Evolutionary conservation across 2,113 vertebrate species (phyloP).

Genomic region (Azemiops feae): DNA sequence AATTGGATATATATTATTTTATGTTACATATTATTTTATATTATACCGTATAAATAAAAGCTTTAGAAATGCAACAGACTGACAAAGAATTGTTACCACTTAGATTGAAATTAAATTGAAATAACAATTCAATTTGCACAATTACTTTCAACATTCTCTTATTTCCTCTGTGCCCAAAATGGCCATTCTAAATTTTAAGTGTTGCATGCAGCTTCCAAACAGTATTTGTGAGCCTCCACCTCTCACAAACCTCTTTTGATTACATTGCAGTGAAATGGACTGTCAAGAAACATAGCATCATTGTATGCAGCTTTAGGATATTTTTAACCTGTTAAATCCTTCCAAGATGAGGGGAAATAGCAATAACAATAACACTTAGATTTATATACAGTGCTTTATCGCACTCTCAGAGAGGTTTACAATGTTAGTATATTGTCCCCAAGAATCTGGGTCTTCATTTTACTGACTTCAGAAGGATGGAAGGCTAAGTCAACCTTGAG

Average conservation of each 20-base stretch:
- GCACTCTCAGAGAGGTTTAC: neutral
- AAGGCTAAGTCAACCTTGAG: neutral
- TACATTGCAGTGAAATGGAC: neutral
- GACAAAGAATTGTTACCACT: neutral
- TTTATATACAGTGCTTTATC: neutral
- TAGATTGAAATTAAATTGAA: neutral
- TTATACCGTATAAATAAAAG: neutral
- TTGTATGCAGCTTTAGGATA: neutral
- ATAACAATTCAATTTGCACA: neutral
- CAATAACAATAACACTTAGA: neutral
- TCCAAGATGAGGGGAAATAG: too few species aligned
- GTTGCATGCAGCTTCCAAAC: neutral
- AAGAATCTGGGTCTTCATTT: neutral
- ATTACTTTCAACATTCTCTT: neutral
- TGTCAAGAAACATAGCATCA: neutral
- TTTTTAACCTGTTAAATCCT: too few species aligned
- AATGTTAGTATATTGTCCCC: neutral
- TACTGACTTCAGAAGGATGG: neutral
- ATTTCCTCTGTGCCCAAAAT: neutral
- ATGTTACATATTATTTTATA: neutral
- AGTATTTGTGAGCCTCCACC: neutral
- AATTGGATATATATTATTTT: neutral
- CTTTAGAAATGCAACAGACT: neutral
- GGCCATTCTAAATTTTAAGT: neutral
- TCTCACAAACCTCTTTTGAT: neutral